Evolutionary conservation across 2,797 vertebrate species (phyloP), one percentile per base, ranked within the genome.

Genomic region (Mormyrus hasselquistii): DNA sequence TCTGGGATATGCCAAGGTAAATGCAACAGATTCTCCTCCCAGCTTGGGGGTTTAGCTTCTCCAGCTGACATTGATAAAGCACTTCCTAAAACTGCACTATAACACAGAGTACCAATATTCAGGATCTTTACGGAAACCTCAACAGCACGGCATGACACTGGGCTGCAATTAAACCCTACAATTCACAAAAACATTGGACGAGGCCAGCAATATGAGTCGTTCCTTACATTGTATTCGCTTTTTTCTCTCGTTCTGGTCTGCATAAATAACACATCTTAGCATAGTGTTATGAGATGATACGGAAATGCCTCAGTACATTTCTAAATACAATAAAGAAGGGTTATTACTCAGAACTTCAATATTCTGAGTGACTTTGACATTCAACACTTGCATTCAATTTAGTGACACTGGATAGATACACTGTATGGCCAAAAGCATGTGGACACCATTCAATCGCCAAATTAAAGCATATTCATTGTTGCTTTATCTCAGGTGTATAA

Each of bases 151-250:
- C 76, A 82, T 82, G 76, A 82, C 76, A 82, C 76, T 82, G 76
- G 76, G 41, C 38, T n/a, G 41, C 16, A 82, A 82, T 82, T 22
- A 82, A 82, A 82, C 76, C 76, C 38, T 82, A 47, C 38, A n/a
- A 47, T 82, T 82, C 76, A 82, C 76, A 82, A 47, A 82, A 82
- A 82, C 76, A 82, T 82, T n/a, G 41, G 76, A 82, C 38, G 38
- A 82, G 41, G 76, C 2, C 76, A n/a, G 76, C 76, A 9, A 22
- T 19, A 47, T 82, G 16, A 82, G 38, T 38, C 34, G 12, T 82
- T 82, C 19, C 16, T 47, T 44, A 47, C 76, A 82, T 44, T 19
- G 76, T 9, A 44, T 82, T 47, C 0, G 16, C 2, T 82, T 47
- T 82, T 82, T 82, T 82, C 41, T 73, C 69, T 69, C 10, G 29